Evolutionary conservation across 2,888 invertebrate genomes (phyloP).

Genomic region (Mermis nigrescens): DNA sequence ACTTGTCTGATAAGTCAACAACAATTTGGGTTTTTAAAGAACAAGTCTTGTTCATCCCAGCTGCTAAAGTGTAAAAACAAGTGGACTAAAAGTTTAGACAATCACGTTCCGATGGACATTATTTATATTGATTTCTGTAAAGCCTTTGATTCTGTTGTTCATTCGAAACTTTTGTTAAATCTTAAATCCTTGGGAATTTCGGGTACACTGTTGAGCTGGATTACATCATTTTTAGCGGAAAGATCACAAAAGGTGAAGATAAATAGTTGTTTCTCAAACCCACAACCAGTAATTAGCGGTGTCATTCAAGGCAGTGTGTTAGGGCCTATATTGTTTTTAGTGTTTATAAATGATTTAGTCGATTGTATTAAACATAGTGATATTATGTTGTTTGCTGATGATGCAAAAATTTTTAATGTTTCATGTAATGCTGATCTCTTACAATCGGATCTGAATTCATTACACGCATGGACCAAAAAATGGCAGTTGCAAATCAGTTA

Average conservation of each 20-base stretch:
- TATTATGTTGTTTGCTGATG: not conserved
- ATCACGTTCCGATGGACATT: not conserved
- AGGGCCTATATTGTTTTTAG: not conserved
- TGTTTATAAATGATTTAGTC: constrained; percentile 4
- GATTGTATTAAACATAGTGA: not conserved
- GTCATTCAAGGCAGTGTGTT: constrained; percentile 2
- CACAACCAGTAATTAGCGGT: not conserved
- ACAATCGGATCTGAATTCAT: too few relatives aligned
- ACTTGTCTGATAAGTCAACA: too few relatives aligned
- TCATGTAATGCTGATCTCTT: not conserved
- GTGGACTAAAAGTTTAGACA: too few relatives aligned
- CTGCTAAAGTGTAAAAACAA: too few relatives aligned
- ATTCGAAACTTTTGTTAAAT: not conserved
- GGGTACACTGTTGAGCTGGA: not conserved
- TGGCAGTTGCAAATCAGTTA: too few relatives aligned
- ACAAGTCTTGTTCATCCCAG: too few relatives aligned
- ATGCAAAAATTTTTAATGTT: not conserved
- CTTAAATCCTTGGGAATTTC: not conserved
- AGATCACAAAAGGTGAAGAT: not conserved
- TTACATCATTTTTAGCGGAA: not conserved
- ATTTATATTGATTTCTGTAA: not conserved
- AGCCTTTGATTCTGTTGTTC: not conserved
- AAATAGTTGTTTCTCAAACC: not conserved
- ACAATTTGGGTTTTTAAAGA: too few relatives aligned
- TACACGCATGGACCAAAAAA: too few relatives aligned